Conservation (phyloP, 2,113 vertebrate genomes). For the Neopipo cinnamomea region DNA sequence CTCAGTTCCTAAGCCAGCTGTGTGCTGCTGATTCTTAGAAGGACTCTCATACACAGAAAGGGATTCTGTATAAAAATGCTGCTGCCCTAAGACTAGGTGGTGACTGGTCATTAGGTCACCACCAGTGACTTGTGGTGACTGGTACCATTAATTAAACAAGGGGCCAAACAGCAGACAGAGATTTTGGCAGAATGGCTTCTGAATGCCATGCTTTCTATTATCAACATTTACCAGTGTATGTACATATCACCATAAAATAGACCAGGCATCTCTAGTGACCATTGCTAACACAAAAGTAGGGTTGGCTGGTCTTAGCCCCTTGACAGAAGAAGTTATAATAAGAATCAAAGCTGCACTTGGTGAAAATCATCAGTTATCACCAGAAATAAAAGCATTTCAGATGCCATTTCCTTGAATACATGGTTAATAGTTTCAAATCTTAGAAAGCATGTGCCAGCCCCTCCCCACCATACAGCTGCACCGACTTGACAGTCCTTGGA, state of each 20-base stretch:
- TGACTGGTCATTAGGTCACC: constrained; percentile 19
- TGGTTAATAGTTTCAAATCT: background rate
- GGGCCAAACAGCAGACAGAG: background rate
- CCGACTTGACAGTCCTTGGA: background rate
- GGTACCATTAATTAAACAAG: background rate
- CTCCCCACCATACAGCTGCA: background rate
- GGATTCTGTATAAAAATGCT: background rate
- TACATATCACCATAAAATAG: background rate
- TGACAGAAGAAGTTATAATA: background rate
- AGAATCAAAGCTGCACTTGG: background rate
- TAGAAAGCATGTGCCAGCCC: background rate
- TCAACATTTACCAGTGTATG: background rate
- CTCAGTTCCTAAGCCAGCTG: background rate
- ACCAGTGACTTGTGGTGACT: background rate
- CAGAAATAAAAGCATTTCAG: background rate
- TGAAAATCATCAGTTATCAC: background rate
- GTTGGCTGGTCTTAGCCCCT: background rate
- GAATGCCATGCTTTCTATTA: background rate
- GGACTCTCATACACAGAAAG: background rate
- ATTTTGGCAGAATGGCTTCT: background rate
- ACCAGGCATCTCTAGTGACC: background rate
- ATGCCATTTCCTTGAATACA: background rate
- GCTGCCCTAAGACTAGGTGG: background rate
- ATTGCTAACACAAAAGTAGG: background rate
- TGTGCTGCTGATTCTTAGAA: background rate